Evolutionary conservation across 2,797 vertebrate genomes (phyloP).

Genomic region (Artibeus lituratus): DNA sequence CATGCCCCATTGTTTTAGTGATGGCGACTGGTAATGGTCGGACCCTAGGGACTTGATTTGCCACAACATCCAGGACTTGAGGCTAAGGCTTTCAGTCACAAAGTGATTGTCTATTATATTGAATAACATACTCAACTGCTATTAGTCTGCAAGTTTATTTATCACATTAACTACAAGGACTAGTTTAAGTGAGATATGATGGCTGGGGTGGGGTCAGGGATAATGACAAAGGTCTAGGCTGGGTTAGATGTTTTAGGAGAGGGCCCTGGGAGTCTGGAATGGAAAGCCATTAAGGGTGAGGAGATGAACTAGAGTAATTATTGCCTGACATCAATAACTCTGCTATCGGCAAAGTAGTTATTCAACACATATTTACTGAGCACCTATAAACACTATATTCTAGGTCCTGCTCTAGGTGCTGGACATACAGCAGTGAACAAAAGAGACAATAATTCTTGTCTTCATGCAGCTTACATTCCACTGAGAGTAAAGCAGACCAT

Average conservation of each 20-base stretch:
- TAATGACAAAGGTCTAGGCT: background rate
- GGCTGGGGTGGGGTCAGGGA: background rate
- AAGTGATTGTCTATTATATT: background rate
- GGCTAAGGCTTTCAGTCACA: background rate
- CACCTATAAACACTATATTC: background rate
- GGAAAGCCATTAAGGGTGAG: background rate
- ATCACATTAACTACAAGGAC: background rate
- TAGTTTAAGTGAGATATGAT: background rate
- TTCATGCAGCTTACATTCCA: background rate
- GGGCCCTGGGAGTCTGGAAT: background rate
- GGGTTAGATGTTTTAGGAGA: background rate
- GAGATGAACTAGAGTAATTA: background rate
- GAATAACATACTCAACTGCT: background rate
- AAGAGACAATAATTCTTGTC: background rate
- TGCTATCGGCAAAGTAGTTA: background rate
- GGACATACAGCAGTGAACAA: background rate
- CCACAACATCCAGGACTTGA: background rate
- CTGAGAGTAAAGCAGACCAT: background rate
- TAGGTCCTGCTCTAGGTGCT: background rate
- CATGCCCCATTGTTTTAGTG: background rate
- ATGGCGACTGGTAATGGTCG: background rate
- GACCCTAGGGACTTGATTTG: background rate
- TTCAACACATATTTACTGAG: background rate
- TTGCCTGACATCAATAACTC: background rate
- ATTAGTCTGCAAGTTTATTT: background rate